Conservation (phyloP, 2,113 vertebrate species). For the Gadus chalcogrammus region DNA sequence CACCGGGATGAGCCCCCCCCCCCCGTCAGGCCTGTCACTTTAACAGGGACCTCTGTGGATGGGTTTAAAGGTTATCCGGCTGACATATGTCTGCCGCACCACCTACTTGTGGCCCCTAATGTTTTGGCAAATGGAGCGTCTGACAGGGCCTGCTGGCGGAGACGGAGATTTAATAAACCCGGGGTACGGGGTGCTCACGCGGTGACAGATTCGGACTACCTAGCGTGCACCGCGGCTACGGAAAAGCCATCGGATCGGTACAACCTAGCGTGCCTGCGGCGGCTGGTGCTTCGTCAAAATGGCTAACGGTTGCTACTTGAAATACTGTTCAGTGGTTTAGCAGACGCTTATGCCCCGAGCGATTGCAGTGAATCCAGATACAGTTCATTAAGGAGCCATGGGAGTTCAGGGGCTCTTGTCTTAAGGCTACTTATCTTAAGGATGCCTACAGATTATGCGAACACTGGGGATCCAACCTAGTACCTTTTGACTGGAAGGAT, state of each 20-base stretch:
- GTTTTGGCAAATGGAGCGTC: constrained; percentile 56
- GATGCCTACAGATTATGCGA: too few relatives aligned
- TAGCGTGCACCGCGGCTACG: constrained; percentile 11
- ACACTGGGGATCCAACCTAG: too few relatives aligned
- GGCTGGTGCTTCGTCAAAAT: too few relatives aligned
- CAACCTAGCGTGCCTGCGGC: too few relatives aligned
- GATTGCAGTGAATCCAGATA: too few relatives aligned
- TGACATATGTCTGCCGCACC: constrained; percentile 53
- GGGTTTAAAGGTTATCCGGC: constrained; percentile 66
- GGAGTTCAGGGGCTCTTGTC: too few relatives aligned
- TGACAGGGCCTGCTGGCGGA: constrained; percentile 52
- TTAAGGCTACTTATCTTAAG: too few relatives aligned
- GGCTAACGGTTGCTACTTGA: too few relatives aligned
- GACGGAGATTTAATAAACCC: constrained; percentile 54
- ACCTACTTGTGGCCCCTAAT: constrained; percentile 53
- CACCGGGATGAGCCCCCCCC: constrained; percentile 35
- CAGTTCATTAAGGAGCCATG: too few relatives aligned
- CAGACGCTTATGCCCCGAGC: too few relatives aligned
- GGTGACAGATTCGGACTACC: constrained; percentile 55
- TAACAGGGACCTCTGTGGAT: constrained; percentile 46
- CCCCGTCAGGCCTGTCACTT: constrained; percentile 55
- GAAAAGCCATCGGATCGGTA: too few relatives aligned
- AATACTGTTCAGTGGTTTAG: too few relatives aligned
- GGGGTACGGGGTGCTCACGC: constrained; percentile 17
- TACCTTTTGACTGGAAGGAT: constrained; percentile 14